Evolutionary conservation across 2,888 invertebrate genomes (phyloP).

Genomic region (Ochlodes sylvanus): DNA sequence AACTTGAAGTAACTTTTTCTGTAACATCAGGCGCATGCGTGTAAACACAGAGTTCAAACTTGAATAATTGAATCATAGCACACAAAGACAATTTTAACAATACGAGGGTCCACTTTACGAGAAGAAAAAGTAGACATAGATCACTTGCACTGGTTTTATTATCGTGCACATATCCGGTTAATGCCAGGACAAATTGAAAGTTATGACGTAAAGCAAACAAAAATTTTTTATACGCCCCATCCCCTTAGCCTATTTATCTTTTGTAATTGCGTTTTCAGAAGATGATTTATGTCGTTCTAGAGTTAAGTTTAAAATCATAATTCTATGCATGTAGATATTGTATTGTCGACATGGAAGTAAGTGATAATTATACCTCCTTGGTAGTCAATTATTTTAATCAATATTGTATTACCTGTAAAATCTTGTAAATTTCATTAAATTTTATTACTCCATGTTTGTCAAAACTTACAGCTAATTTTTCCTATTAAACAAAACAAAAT

Average conservation of each 20-base stretch:
- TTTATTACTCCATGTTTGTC: too few species aligned
- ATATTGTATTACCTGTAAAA: too few species aligned
- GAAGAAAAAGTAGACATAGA: conserved; percentile 61
- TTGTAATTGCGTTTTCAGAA: neutral
- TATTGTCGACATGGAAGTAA: too few species aligned
- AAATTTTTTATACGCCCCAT: conserved; percentile 39
- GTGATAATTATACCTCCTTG: too few species aligned
- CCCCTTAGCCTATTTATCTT: neutral
- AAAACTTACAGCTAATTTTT: neutral
- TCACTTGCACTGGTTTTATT: conserved; percentile 27
- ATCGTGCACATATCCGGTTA: conserved; percentile 17
- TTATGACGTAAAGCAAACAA: conserved; percentile 50
- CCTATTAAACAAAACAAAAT: too few species aligned
- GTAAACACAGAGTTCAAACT: neutral
- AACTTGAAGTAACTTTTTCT: neutral
- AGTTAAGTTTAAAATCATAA: too few species aligned
- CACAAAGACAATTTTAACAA: conserved; percentile 58
- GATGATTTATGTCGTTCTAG: too few species aligned
- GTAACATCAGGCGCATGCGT: neutral
- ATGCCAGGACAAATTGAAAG: conserved; percentile 55
- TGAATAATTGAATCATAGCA: conserved; percentile 7
- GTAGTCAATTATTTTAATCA: too few species aligned
- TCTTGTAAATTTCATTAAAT: too few species aligned
- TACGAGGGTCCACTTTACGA: conserved; percentile 63
- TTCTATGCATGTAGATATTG: too few species aligned